Conservation (phyloP, 2,797 vertebrate genomes). For the Eulemur coronatus region DNA sequence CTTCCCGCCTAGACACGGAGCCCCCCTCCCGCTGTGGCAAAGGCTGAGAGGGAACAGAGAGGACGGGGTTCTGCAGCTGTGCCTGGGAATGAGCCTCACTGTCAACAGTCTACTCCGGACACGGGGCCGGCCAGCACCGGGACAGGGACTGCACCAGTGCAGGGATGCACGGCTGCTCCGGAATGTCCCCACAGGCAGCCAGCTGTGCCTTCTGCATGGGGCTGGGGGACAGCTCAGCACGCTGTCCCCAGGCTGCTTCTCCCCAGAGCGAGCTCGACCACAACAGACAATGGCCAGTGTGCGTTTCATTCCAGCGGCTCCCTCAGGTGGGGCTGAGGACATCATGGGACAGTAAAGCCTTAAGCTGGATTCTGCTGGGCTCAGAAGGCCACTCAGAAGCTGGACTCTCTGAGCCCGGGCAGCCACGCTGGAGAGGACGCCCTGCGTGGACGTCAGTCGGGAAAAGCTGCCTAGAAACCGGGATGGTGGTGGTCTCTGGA, state of each 20-base stretch:
- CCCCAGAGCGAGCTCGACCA: background rate
- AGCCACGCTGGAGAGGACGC: rapidly evolving
- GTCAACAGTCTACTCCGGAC: no score
- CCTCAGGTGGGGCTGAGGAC: background rate
- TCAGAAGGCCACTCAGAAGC: background rate
- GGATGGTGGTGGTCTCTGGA: rapidly evolving
- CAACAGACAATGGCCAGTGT: background rate
- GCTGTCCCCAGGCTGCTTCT: rapidly evolving
- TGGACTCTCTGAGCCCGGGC: background rate
- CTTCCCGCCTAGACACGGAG: background rate
- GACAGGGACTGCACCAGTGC: background rate
- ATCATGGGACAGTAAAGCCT: background rate
- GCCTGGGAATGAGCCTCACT: background rate
- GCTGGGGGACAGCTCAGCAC: rapidly evolving
- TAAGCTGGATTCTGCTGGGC: background rate
- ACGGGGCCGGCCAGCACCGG: background rate
- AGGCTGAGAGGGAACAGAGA: background rate
- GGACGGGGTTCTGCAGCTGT: background rate
- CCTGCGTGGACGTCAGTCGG: background rate
- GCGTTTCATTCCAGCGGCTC: rapidly evolving
- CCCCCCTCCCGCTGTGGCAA: no score
- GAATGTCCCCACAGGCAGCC: no score
- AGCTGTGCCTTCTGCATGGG: background rate
- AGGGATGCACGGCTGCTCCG: rapidly evolving
- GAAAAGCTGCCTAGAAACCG: background rate